Evolutionary conservation across 92 coral and sea anemone species (phyloP).

Genomic region (Zoanthus gigantus): DNA sequence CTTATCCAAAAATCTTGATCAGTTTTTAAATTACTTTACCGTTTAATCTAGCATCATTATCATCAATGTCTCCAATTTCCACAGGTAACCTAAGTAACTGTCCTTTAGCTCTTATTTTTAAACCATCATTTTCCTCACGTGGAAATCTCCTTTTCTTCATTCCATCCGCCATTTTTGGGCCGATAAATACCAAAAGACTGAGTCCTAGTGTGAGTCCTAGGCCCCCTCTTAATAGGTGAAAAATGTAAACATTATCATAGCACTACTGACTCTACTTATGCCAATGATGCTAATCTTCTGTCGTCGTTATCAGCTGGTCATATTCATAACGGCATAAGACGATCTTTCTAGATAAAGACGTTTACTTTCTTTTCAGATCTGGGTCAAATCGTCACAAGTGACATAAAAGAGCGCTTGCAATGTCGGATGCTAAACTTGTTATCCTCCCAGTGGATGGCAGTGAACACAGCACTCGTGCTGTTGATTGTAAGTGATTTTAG

Average conservation of each 20-base stretch:
- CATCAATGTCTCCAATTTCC: slow-evolving; percentile 2
- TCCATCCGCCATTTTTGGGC: slow-evolving; percentile 37
- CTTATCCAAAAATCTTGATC: too few species aligned
- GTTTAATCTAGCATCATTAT: not conserved
- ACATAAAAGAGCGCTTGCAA: not conserved
- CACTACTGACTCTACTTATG: not conserved
- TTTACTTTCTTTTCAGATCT: not conserved
- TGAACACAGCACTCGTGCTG: slow-evolving; percentile 33
- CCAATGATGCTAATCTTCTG: not conserved
- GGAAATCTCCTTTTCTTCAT: slow-evolving; percentile 22
- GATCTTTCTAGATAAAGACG: not conserved
- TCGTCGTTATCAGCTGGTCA: not conserved
- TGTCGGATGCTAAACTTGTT: slow-evolving; percentile 30
- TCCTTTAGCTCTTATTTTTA: slow-evolving; percentile 39
- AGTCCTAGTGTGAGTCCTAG: slow-evolving; percentile 26
- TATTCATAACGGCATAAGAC: not conserved
- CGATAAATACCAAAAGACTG: not conserved
- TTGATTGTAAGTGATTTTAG: slow-evolving; percentile 29
- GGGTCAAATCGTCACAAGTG: not conserved
- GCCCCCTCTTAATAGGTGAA: not conserved
- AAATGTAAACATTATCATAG: not conserved
- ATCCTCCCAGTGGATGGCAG: slow-evolving; percentile 40
- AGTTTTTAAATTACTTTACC: slow-evolving; percentile 7
- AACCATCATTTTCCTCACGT: slow-evolving; percentile 17
- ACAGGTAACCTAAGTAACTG: slow-evolving; percentile 24